phyloP scores from a whole-genome alignment of 2,113 vertebrate species.

The Ptychochromis oligacanthus region DNA sequence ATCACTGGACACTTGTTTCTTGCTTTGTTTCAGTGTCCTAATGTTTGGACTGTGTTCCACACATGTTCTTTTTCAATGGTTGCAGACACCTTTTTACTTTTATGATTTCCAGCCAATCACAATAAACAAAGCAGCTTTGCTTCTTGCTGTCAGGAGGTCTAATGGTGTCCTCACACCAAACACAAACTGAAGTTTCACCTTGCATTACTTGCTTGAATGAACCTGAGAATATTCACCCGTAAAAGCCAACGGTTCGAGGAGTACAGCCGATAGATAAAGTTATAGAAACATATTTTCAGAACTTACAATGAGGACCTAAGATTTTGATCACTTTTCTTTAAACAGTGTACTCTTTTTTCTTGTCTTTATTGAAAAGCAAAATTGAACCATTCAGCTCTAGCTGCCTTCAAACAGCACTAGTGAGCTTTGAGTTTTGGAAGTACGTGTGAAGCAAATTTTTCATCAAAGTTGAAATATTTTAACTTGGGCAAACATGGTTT shows the following conservation, averaged over 20 bases:
- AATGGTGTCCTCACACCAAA: no score
- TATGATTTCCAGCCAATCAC: no score
- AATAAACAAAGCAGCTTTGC: no score
- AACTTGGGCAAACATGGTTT: not conserved
- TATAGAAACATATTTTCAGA: not conserved
- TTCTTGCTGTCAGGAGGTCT: no score
- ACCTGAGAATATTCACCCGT: not conserved
- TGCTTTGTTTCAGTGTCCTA: no score
- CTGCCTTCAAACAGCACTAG: not conserved
- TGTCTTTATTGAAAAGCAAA: not conserved
- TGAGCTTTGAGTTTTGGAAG: no score
- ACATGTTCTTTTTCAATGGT: no score
- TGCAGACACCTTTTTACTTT: no score
- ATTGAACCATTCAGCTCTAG: fast-evolving
- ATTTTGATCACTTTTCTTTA: not conserved
- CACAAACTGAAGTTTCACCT: no score
- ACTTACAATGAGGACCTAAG: not conserved
- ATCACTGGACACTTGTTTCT: no score
- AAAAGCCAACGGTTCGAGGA: not conserved
- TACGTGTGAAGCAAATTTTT: not conserved
- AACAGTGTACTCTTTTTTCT: not conserved
- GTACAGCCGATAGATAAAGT: not conserved
- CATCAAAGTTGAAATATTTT: not conserved
- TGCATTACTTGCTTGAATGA: not conserved
- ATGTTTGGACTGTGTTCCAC: no score